These are phyloP conservation scores for Charanyca ferruginea DNA, from an alignment of 2,888 invertebrate genomes.

Conservation along the genomic window DNA sequence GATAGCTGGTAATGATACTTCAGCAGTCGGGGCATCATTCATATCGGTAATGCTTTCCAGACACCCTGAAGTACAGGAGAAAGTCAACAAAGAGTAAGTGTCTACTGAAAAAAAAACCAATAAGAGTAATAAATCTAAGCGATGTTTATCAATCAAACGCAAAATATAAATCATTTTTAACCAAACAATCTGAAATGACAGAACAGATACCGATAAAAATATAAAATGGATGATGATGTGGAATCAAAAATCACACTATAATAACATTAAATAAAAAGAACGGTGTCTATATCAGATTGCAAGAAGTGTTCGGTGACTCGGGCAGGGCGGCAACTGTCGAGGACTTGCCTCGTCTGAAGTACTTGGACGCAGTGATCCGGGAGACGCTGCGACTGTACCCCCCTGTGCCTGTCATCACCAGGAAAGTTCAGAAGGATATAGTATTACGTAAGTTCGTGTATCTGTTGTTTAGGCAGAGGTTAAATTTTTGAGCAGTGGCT, in stretches of 20 bases:
- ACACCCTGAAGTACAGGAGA: slow-evolving; percentile 71
- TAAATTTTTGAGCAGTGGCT: neutral
- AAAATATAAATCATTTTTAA: too few species aligned
- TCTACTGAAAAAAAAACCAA: neutral
- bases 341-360: slow-evolving; percentile 66
- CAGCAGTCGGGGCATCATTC: slow-evolving; percentile 69
- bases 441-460: slow-evolving; percentile 50
- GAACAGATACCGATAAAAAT: too few species aligned
- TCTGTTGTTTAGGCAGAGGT: neutral
- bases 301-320: slow-evolving; percentile 67
- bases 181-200: too few species aligned
- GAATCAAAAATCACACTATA: too few species aligned
- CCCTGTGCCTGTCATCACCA: slow-evolving; percentile 67
- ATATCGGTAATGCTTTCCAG: slow-evolving; percentile 65
- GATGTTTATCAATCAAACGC: too few species aligned
- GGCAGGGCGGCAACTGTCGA: slow-evolving; percentile 55
- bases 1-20: slow-evolving; percentile 68
- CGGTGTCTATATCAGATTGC: slow-evolving; percentile 52
- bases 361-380: slow-evolving; percentile 71
- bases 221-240: too few species aligned
- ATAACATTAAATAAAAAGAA: too few species aligned
- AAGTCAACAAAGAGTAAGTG: slow-evolving; percentile 73
- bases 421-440: slow-evolving; percentile 63
- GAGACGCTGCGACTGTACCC: slow-evolving; percentile 72
- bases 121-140: too few species aligned